Evolutionary conservation across 2,113 vertebrate species (phyloP).

Genomic region (Vombatus ursinus): DNA sequence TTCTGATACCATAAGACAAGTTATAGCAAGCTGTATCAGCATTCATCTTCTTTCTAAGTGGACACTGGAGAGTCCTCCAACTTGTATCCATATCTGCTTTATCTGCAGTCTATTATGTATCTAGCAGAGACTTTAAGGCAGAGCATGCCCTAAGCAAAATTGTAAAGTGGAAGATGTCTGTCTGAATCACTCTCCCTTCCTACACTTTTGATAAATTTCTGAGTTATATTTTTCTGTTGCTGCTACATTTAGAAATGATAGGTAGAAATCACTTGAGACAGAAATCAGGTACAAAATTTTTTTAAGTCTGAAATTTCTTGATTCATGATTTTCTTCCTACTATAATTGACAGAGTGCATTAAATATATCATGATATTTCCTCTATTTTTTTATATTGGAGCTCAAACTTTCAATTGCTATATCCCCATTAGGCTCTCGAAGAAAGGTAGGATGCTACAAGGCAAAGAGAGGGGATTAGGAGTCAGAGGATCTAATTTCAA

Average conservation of each 20-base stretch:
- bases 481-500: neutral
- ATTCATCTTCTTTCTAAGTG: constrained; percentile 36
- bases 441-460: neutral
- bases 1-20: constrained; percentile 28
- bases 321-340: neutral
- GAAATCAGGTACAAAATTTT: neutral
- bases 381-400: neutral
- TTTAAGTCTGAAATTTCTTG: neutral
- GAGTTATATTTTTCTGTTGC: neutral
- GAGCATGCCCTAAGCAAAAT: neutral
- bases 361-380: neutral
- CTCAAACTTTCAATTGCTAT: neutral
- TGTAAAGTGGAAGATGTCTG: neutral
- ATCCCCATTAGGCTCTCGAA: neutral
- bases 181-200: neutral
- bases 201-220: neutral
- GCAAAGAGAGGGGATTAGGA: neutral
- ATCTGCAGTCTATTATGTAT: neutral
- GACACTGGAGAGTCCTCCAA: neutral
- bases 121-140: neutral
- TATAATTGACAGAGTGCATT: neutral
- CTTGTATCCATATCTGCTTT: neutral
- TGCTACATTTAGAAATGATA: neutral
- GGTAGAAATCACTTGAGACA: neutral
- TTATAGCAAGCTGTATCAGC: neutral